These are phyloP conservation scores for Hypanus sabinus DNA, from an alignment of 2,113 vertebrate genomes.

Conservation along the genomic window DNA sequence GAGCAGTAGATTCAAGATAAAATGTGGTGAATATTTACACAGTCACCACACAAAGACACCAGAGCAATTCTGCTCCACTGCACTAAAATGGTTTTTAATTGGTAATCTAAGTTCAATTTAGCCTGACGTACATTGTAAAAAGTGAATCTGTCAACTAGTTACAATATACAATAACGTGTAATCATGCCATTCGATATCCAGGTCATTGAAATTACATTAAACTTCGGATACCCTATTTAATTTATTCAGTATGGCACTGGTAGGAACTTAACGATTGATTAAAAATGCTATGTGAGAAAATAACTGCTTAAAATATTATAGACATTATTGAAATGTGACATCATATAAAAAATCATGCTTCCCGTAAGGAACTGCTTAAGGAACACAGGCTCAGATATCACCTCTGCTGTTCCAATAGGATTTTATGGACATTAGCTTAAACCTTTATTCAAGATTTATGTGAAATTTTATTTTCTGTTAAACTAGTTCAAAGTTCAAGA, in stretches of 20 bases:
- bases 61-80: background rate
- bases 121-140: slow-evolving; percentile 45
- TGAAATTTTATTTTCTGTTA: background rate
- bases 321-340: background rate
- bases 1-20: too few relatives aligned
- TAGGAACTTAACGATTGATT: background rate
- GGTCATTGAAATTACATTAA: background rate
- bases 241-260: background rate
- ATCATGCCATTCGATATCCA: background rate
- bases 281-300: background rate
- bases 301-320: background rate
- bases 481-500: background rate
- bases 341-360: background rate
- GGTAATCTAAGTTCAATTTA: slow-evolving; percentile 44
- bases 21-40: slow-evolving; percentile 20
- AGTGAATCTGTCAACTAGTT: background rate
- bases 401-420: background rate
- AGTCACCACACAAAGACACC: slow-evolving; percentile 39
- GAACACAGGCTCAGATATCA: background rate
- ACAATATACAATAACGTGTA: background rate
- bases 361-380: background rate
- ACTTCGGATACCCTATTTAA: background rate
- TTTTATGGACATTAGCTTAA: background rate
- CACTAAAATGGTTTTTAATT: slow-evolving; percentile 40
- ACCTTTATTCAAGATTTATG: background rate